Base-by-base conservation (phyloP, 2,888 invertebrate species). In the Caenorhabditis imperialis region DNA sequence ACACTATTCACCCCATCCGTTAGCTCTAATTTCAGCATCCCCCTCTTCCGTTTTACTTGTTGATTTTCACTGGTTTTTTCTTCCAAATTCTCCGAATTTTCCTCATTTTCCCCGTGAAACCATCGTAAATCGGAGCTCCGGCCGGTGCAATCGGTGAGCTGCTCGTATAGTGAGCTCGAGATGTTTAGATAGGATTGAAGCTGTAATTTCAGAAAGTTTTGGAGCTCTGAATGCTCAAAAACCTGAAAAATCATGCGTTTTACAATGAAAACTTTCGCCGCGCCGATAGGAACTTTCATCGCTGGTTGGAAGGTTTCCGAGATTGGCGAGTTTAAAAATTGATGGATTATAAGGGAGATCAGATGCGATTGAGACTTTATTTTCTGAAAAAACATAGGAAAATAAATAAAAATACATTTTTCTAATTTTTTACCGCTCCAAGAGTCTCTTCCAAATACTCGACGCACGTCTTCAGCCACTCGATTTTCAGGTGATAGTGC, bases 161-260 rank as follows among this genome's bases (percentile, higher is more conserved):
- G 77, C 25, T 77, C 73, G 40, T 73, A 70, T 14, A 77, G 8
- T 1, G 77, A 54, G 7, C 12, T 23, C 2, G 77, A 61, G 7
- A 77, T 51, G 22, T 77, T 50, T 3, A 51, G 14, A 30, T 25
- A 42, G 14, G 73, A 53, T 20, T 23, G 23, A 4, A 67, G 12
- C 67, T 67, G 22, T 16, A 47, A 65, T 35, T 51, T 20, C 20
- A 20, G 25, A 48, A 40, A n/a, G 30, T 30, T 6, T 6, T 30
- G 7, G 6, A 30, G 30, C 10, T 30, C 10, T 30, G 30, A 6
- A n/a, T n/a, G n/a, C n/a, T n/a, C 20, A 12, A 20, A 18, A 25
- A 77, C 77, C 60, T 77, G 77, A 47, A 77, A 75, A 18, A 77
- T 58, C 27, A 75, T 71, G 7, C 30, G 53, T 35, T 71, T 74